Percentiles rank a stretch among this genome's conserved stretches.
These are phyloP conservation scores for Agelastica alni DNA, from an alignment of 2,888 invertebrate genomes.

Conservation along the genomic window DNA sequence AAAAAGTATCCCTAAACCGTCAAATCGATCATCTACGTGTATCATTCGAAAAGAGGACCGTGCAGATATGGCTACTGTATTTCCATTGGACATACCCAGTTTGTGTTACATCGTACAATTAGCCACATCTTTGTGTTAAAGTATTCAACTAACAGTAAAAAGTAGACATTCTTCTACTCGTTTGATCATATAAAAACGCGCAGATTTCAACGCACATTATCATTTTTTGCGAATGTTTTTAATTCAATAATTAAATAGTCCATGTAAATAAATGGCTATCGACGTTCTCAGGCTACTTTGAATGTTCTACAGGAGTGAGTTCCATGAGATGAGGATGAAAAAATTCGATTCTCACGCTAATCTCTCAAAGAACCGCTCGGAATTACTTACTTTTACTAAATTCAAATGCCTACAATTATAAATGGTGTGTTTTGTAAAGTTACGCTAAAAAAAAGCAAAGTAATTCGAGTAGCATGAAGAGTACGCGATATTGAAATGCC, in stretches of 20 bases:
- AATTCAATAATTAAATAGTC: slow-evolving; percentile 30
- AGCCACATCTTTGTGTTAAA: background rate
- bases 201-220: slow-evolving; percentile 1
- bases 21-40: background rate
- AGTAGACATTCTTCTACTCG: background rate
- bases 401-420: slow-evolving; percentile 37
- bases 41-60: background rate
- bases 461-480: slow-evolving; percentile 30
- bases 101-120: background rate
- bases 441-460: slow-evolving; percentile 21
- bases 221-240: slow-evolving; percentile 23
- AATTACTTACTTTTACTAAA: slow-evolving; percentile 35
- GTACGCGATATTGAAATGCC: slow-evolving; percentile 12
- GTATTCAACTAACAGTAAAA: background rate
- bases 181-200: slow-evolving; percentile 14
- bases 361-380: slow-evolving; percentile 17
- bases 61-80: background rate
- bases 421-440: slow-evolving; percentile 33
- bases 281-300: slow-evolving; percentile 25
- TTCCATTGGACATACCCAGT: background rate
- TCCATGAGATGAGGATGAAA: slow-evolving; percentile 3
- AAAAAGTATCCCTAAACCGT: background rate
- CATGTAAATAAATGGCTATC: slow-evolving; percentile 25
- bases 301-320: slow-evolving; percentile 10
- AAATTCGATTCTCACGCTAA: slow-evolving; percentile 31